A percentile compares a stretch with the other conserved stretches of the same genome.
Conservation (phyloP, 1,140 invertebrate genomes). For the Dreissena rostriformis region DNA sequence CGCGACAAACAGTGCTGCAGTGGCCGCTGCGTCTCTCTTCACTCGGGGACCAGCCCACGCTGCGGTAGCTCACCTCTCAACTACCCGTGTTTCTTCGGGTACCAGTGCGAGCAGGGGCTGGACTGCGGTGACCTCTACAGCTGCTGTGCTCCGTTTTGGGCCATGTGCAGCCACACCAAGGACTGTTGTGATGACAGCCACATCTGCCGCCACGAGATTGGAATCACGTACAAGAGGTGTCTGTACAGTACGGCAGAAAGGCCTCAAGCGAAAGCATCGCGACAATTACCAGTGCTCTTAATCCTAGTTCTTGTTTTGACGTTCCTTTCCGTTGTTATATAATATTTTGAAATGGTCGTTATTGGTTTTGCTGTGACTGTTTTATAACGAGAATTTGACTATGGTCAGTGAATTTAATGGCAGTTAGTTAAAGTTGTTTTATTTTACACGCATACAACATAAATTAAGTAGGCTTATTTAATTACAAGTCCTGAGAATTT, state of each 20-base stretch:
- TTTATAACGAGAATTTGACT: too few relatives aligned
- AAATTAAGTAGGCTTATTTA: too few relatives aligned
- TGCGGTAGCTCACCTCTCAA: constrained; percentile 63
- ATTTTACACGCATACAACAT: too few relatives aligned
- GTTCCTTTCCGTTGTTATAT: too few relatives aligned
- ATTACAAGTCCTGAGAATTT: too few relatives aligned
- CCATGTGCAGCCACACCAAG: constrained; percentile 57
- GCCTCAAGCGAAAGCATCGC: too few relatives aligned
- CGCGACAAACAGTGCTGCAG: constrained; percentile 66
- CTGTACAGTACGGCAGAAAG: constrained; percentile 15
- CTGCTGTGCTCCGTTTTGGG: constrained; percentile 71
- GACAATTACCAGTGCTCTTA: too few relatives aligned
- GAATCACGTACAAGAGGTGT: constrained; percentile 68
- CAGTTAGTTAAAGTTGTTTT: too few relatives aligned
- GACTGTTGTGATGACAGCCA: constrained; percentile 67
- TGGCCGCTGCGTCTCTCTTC: constrained; percentile 56
- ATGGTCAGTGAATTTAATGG: too few relatives aligned
- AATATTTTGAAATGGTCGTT: too few relatives aligned
- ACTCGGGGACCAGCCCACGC: constrained; percentile 64
- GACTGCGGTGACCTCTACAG: constrained; percentile 60
- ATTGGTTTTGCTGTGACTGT: too few relatives aligned
- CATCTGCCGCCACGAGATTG: constrained; percentile 59
- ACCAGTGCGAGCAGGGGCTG: constrained; percentile 67
- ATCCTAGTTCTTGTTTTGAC: too few relatives aligned
- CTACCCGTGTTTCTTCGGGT: constrained; percentile 64